Conservation (phyloP, 2,888 invertebrate species). For the Mycogona germanica region DNA sequence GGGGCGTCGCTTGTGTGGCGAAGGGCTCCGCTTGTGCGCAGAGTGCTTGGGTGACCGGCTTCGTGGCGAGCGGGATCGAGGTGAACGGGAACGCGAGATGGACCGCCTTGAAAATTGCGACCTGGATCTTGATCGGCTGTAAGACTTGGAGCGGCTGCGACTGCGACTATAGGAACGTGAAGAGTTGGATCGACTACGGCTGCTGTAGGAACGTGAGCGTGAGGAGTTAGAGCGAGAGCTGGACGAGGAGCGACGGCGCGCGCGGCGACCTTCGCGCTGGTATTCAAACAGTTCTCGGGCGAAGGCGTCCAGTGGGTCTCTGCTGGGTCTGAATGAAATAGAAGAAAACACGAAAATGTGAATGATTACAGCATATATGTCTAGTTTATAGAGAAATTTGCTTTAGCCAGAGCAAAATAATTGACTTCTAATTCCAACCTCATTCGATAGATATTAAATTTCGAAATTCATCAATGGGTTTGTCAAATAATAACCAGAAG, state of each 20-base stretch:
- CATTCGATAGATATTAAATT: too few relatives aligned
- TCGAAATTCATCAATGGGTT: too few relatives aligned
- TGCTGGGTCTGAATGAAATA: slow-evolving; percentile 44
- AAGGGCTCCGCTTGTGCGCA: not conserved
- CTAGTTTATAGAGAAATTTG: too few relatives aligned
- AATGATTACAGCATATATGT: too few relatives aligned
- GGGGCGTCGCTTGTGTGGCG: not conserved
- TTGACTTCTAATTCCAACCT: too few relatives aligned
- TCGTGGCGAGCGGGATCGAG: not conserved
- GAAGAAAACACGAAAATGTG: not conserved
- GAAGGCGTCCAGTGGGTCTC: slow-evolving; percentile 76
- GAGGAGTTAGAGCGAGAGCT: slow-evolving; percentile 19
- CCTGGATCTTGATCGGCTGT: slow-evolving; percentile 2
- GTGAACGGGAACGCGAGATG: slow-evolving; percentile 2
- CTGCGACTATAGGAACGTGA: slow-evolving; percentile 17
- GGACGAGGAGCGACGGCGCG: slow-evolving; percentile 18
- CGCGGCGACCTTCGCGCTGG: slow-evolving; percentile 42
- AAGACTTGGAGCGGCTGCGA: slow-evolving; percentile 6
- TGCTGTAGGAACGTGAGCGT: slow-evolving; percentile 32
- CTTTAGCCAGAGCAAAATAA: too few relatives aligned
- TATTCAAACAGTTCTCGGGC: slow-evolving; percentile 74
- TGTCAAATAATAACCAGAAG: too few relatives aligned
- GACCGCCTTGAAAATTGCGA: too few relatives aligned
- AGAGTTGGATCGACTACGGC: slow-evolving; percentile 26
- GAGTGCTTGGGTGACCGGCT: not conserved